phyloP scores from a whole-genome alignment of 2,888 invertebrate species.

The Harpalus rufipes region DNA sequence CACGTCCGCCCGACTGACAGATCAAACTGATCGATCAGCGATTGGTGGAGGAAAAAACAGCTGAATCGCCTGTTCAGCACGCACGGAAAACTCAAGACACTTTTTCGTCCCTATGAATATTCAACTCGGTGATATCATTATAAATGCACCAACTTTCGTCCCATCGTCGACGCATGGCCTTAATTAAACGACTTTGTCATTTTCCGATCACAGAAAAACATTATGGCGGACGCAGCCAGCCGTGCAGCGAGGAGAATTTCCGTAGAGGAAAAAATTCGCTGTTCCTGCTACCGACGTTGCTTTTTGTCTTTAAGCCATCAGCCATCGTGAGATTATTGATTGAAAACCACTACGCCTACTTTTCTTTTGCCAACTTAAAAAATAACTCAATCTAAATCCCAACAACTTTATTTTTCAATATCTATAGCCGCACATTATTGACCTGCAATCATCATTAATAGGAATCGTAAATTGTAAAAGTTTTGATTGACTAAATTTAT shows the following conservation, averaged over 20 bases:
- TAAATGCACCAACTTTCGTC: constrained; percentile 64
- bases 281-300: constrained; percentile 43
- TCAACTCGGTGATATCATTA: constrained; percentile 46
- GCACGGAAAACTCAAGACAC: constrained; percentile 16
- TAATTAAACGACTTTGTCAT: constrained; percentile 62
- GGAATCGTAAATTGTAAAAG: too few species aligned
- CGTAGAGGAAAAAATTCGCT: constrained; percentile 20
- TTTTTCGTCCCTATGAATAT: constrained; percentile 57
- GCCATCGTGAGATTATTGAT: constrained; percentile 53
- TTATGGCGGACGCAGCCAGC: background rate
- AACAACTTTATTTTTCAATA: constrained; percentile 41
- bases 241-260: constrained; percentile 4
- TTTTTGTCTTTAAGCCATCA: constrained; percentile 59
- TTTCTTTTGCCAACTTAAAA: constrained; percentile 29
- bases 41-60: constrained; percentile 62
- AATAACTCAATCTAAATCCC: constrained; percentile 31
- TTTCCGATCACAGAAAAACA: constrained; percentile 61
- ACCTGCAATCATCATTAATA: background rate
- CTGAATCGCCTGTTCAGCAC: constrained; percentile 61
- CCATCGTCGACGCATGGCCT: constrained; percentile 39
- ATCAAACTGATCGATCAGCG: constrained; percentile 63
- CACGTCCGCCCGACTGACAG: constrained; percentile 59
- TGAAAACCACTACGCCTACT: constrained; percentile 49
- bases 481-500: too few species aligned
- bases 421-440: background rate